Conservation (phyloP, 2,797 vertebrate species). For the Onychomys torridus region DNA sequence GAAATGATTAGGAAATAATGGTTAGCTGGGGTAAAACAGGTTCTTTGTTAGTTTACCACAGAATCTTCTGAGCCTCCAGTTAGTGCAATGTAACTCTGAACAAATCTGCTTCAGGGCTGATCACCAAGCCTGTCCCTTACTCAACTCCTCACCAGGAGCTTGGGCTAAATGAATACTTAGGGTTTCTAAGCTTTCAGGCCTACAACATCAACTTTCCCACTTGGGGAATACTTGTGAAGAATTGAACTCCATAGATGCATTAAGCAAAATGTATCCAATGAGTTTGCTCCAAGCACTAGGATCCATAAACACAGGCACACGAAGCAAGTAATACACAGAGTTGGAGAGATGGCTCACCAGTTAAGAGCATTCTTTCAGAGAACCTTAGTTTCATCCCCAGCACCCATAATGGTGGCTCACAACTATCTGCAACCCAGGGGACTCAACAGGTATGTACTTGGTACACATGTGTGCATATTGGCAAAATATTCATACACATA, state of each 20-base stretch:
- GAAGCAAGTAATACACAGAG: not conserved
- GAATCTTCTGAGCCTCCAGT: not conserved
- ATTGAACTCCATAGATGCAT: not conserved
- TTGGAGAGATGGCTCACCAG: not conserved
- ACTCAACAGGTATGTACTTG: not conserved
- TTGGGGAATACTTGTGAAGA: not conserved
- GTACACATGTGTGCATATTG: not conserved
- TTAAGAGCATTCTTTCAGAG: not conserved
- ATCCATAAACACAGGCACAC: not conserved
- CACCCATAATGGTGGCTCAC: not conserved
- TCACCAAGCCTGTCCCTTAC: not conserved
- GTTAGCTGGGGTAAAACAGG: not conserved
- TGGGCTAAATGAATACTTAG: not conserved
- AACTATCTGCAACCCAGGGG: not conserved
- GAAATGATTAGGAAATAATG: not conserved
- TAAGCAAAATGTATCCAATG: not conserved
- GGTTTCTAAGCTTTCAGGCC: not conserved
- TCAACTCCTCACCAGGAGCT: not conserved
- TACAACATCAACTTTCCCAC: not conserved
- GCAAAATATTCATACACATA: not conserved
- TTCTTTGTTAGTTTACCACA: not conserved
- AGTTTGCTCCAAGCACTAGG: not conserved
- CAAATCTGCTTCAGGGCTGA: not conserved
- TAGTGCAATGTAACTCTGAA: not conserved
- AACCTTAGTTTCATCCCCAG: not conserved